Conservation (phyloP, 2,113 vertebrate species). For the Hemiscyllium ocellatum region DNA sequence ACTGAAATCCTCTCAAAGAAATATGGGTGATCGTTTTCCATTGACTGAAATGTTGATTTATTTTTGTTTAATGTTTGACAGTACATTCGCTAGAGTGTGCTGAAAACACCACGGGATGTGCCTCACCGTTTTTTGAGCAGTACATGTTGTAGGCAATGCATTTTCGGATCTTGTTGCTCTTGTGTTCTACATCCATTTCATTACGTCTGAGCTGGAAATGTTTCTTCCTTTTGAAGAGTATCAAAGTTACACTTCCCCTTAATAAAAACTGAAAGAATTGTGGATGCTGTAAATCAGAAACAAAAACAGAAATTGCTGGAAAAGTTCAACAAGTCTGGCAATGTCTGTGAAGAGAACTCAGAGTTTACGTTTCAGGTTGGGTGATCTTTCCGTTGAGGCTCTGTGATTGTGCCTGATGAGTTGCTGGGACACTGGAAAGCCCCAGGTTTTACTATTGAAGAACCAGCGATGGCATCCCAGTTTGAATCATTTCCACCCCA, state of each 20-base stretch:
- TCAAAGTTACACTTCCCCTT: background rate
- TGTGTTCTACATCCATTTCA: background rate
- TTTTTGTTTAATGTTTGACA: conserved; percentile 8
- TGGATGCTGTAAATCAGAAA: no score
- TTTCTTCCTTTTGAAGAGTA: background rate
- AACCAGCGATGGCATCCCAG: no score
- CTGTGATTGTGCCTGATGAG: background rate
- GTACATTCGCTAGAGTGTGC: background rate
- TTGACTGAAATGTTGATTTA: background rate
- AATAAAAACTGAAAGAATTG: no score
- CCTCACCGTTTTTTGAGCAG: background rate
- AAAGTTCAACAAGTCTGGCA: no score
- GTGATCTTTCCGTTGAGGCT: background rate
- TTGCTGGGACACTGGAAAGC: background rate
- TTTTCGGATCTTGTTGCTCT: background rate
- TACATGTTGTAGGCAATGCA: background rate
- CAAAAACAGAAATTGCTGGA: no score
- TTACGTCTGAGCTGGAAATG: background rate
- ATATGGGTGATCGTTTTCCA: background rate
- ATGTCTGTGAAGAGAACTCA: no score
- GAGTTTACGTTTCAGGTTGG: no score
- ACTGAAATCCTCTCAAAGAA: conserved; percentile 26
- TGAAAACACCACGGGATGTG: background rate
- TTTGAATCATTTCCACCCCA: background rate
- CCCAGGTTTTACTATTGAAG: background rate